phyloP scores from a whole-genome alignment of 2,797 vertebrate genomes.

The Lacerta bilineata region DNA sequence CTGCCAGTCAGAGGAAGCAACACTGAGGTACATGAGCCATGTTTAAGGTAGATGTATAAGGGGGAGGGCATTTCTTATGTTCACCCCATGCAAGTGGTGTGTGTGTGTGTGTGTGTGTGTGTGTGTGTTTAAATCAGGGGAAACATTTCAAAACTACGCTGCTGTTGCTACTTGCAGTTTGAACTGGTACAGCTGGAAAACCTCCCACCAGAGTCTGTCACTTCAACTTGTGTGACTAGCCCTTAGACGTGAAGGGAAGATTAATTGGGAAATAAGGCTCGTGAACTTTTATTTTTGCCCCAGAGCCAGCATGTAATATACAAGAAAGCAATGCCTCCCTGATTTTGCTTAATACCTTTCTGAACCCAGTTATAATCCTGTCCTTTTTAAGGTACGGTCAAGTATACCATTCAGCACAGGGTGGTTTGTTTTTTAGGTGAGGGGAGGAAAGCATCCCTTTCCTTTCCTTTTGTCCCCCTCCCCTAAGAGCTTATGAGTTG shows the following conservation, averaged over 20 bases:
- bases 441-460: neutral
- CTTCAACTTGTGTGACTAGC: neutral
- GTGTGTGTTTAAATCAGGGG: neutral
- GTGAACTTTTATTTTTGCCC: neutral
- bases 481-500: constrained; percentile 2
- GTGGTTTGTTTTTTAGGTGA: too few species aligned
- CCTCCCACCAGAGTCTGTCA: neutral
- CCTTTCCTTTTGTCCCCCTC: neutral
- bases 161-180: neutral
- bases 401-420: neutral
- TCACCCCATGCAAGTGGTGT: neutral
- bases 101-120: neutral
- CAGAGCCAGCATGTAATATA: neutral
- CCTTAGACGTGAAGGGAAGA: neutral
- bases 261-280: neutral
- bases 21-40: too few species aligned
- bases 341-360: neutral
- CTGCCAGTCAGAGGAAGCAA: too few species aligned
- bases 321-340: neutral
- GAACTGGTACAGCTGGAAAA: neutral
- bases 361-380: neutral
- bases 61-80: too few species aligned
- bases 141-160: neutral
- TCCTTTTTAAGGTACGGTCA: neutral
- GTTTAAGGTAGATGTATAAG: too few species aligned